phyloP scores from a whole-genome alignment of 2,797 vertebrate species.

The Gallirallus australis region DNA sequence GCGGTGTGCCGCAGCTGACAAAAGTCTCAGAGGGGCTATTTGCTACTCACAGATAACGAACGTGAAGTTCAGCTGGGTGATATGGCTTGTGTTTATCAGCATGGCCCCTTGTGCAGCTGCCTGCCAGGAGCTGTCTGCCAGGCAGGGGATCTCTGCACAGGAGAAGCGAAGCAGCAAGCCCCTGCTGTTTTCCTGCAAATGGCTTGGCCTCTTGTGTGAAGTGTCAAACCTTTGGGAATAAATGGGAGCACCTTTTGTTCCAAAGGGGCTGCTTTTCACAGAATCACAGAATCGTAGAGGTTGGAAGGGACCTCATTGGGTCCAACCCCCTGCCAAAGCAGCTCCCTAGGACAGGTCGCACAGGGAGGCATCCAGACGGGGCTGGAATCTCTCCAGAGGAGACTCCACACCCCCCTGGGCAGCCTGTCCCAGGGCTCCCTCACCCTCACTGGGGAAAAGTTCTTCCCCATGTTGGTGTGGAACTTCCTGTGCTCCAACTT shows the following conservation, averaged over 20 bases:
- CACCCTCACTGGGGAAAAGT: too few relatives aligned
- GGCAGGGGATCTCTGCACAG: fast-evolving
- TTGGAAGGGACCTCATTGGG: too few relatives aligned
- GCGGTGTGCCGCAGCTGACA: neutral
- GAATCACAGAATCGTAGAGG: too few relatives aligned
- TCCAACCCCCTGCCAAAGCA: too few relatives aligned
- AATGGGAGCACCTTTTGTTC: neutral
- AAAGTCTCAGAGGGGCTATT: neutral
- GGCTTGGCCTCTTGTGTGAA: neutral
- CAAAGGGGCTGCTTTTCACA: neutral
- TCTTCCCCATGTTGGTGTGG: too few relatives aligned
- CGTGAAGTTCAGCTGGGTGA: neutral
- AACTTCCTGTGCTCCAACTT: too few relatives aligned
- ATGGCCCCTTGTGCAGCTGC: neutral
- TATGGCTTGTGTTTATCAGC: neutral
- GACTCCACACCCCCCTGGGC: too few relatives aligned
- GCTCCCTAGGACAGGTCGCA: too few relatives aligned
- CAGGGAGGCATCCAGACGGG: too few relatives aligned
- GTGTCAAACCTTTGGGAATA: too few relatives aligned
- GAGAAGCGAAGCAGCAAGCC: neutral
- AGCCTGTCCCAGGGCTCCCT: too few relatives aligned
- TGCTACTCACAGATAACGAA: neutral
- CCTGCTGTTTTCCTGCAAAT: neutral
- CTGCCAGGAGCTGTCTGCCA: neutral
- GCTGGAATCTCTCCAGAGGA: too few relatives aligned